Base-by-base conservation (phyloP, 1,140 invertebrate species). In the Aplysia californica region DNA sequence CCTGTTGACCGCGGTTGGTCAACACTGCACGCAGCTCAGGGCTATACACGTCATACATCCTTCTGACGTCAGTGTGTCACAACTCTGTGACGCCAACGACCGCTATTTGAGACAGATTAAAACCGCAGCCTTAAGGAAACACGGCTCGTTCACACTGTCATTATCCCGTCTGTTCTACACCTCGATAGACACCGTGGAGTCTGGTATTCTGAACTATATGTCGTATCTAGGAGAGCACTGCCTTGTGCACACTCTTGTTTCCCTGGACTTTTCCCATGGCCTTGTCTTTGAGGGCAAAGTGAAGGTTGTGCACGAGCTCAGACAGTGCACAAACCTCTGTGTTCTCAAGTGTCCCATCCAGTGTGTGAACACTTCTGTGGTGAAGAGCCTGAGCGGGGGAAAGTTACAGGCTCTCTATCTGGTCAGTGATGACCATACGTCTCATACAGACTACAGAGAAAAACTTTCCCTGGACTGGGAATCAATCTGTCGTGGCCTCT, bases 361-460 rank as follows among this genome's bases (percentile, higher is more conserved):
- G 26, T 50, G 41, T 55, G 3, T 69, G 26, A 69, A n/a, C 50
- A 33, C 68, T 1, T n/a, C 44, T 23, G 23, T 56, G 10, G 21
- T 70, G 2, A 50, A 56, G 4, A 29, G 38, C 50, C 3, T 70
- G 31, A n/a, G 2, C 44, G 58, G 58, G 23, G 35, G 23, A 20
- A 70, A 70, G n/a, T 39, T 70, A 44, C 33, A 31, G 58, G 29
- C 55, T 18, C 23, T 70, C 3, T 70, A 70, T n/a, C 39, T 70
- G 6, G 68, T 70, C 18, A 70, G 58, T 35, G 68, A 70, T 35
- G 68, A 70, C 23, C 68, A 70, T 39, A 70, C 68, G 29, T 55
- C 55, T 56, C 33, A 70, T 35, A 35, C 68, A 1, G 36, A 33
- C 26, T 70, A 56, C 50, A 1, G 31, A 10, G 68, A 70, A 35